Evolutionary conservation across 1,140 invertebrate genomes (phyloP), one percentile per base, ranked within the genome.

Genomic region (Grapholita molesta): DNA sequence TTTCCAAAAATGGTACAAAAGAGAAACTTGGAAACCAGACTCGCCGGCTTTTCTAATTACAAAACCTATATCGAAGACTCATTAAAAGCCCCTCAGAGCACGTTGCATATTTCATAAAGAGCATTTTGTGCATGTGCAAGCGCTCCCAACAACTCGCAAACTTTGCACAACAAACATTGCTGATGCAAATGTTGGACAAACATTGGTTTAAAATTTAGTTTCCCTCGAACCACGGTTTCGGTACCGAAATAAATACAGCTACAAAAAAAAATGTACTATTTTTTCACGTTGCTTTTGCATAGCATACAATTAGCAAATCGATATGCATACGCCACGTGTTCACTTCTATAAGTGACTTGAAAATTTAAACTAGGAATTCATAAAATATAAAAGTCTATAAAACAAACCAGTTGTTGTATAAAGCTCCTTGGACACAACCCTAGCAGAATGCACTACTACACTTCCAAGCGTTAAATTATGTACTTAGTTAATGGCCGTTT

Each of bases 181-280:
- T 64, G 57, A 68, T 72, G 66, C 66, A 72, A 75, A 75, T 75
- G 70, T 32, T 70, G 15, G 35, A 69, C 71, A 73, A 77, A 75
- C 73, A 71, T 61, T 57, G 52, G 67, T 55, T 64, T 70, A 69
- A 61, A 28, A 30, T 61, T 61, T 28, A 61, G 55, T 61, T 57
- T 57, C 9, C 23, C 23, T 61, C 55, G 55, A 28, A 28, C 24
- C 42, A 48, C n/a, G 55, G 55, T 61, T 61, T 32, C 28, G 55
- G 55, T 61, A 30, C 12, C 24, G 15, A 61, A 15, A 25, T 28
- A 48, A 48, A 48, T 48, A 48, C 42, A 48, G 42, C 42, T 18
- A 48, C 35, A n/a, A 38, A 5, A 6, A n/a, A n/a, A 9, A n/a
- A 2, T 3, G 5, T 3, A n/a, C 4, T 48, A 21, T 21, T 48